Evolutionary conservation across 2,113 vertebrate genomes (phyloP), one percentile per base, ranked within the genome.

Genomic region (Ptilonorhynchus violaceus): DNA sequence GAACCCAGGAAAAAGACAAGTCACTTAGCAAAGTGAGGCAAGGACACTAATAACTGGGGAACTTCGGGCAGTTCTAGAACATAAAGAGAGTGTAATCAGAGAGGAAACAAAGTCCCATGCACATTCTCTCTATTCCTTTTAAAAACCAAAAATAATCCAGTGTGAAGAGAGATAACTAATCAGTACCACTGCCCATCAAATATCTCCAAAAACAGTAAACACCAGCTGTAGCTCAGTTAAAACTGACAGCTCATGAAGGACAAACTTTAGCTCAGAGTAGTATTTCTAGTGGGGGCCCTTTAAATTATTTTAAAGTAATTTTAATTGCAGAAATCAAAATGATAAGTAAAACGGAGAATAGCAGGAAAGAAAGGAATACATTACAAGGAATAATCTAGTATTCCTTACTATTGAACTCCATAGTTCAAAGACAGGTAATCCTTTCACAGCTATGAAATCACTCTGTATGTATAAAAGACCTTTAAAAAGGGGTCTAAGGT

Each of bases 181-280:
- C 92, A 93, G 63, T 93, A 92, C 75, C 63, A 92, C 76, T 92
- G 91, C 89, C 80, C 94, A 94, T 95, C 94, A 95, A 96, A 91
- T 94, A 96, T 76, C 82, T 95, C 93, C 75, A 77, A 88, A 89
- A 88, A 47, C 92, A 85, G 82, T 96, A 95, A 96, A 96, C 96
- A 96, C 86, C 93, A 97, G 95, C 90, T 97, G 96, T 95, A 96
- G 55, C 59, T 95, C 78, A 88, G 81, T 70, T 92, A 85, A 96
- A 94, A 94, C 56, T 44, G 13, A 91, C 86, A 96, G 69, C 82
- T 94, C 68, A 86, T 56, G 88, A 90, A 97, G 79, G 33, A 93
- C 44, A 88, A 89, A 92, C 84, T 96, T 90, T 42, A 94, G 76
- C 56, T 96, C 68, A 89, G 89, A 73, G 37, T 28, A 90, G 22